These are phyloP conservation scores for Notechis scutatus DNA, from an alignment of 2,113 vertebrate genomes.

Conservation along the genomic window DNA sequence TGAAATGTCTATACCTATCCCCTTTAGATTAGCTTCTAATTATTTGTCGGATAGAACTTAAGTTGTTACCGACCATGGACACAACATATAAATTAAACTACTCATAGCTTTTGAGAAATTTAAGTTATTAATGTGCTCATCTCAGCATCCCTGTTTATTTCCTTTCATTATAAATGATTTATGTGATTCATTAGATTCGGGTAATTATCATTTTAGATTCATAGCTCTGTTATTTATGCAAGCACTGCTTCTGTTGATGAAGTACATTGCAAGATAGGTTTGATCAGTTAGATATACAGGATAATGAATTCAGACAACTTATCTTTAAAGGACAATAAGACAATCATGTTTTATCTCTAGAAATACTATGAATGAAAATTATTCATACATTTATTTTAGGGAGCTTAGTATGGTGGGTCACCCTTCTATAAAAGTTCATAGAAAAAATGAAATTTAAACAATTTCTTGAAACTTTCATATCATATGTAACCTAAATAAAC, in stretches of 20 bases:
- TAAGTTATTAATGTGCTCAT: conserved; percentile 68
- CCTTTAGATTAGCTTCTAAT: conserved; percentile 68
- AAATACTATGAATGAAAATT: conserved; percentile 8
- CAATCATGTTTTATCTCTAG: conserved; percentile 30
- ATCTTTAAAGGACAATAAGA: conserved; percentile 51
- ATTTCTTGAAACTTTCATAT: background rate
- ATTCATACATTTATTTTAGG: conserved; percentile 4
- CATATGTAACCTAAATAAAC: background rate
- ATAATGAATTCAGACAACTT: conserved; percentile 57
- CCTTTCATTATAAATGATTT: conserved; percentile 73
- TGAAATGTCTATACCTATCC: conserved; percentile 51
- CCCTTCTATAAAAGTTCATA: background rate
- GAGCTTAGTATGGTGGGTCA: background rate
- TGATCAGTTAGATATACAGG: conserved; percentile 43
- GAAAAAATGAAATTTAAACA: background rate
- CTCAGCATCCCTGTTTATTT: conserved; percentile 65
- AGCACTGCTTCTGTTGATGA: conserved; percentile 56
- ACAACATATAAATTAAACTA: conserved; percentile 66
- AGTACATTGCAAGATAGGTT: conserved; percentile 44
- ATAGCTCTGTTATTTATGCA: conserved; percentile 61
- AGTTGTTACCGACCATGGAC: conserved; percentile 55
- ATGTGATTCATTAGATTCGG: conserved; percentile 73
- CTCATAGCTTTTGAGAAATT: conserved; percentile 52
- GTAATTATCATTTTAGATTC: conserved; percentile 73
- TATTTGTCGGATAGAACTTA: conserved; percentile 64